Evolutionary conservation across 1,140 invertebrate genomes (phyloP).

Genomic region (Diabrotica virgifera): DNA sequence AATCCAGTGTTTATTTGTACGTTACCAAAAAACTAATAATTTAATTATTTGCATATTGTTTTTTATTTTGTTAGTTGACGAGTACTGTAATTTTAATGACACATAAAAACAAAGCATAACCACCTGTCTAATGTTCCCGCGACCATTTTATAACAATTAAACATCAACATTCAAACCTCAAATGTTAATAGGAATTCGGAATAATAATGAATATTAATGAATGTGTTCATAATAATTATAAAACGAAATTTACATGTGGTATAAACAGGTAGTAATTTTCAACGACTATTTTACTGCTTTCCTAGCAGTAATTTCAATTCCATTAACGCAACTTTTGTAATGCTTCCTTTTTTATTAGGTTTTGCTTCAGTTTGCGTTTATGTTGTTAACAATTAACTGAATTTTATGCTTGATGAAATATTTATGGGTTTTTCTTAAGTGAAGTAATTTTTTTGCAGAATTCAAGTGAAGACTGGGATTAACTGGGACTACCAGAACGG

Average conservation of each 20-base stretch:
- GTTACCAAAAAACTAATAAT: too few species aligned
- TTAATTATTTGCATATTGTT: too few species aligned
- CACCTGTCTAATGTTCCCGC: too few species aligned
- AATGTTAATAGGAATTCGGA: not conserved
- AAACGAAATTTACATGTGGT: not conserved
- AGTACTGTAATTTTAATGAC: too few species aligned
- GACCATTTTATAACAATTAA: not conserved
- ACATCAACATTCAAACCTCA: not conserved
- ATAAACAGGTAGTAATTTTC: not conserved
- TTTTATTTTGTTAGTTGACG: too few species aligned
- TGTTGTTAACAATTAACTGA: not conserved
- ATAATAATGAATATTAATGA: constrained; percentile 3
- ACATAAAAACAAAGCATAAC: too few species aligned
- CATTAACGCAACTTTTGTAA: not conserved
- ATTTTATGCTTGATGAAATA: not conserved
- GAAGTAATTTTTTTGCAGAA: too few species aligned
- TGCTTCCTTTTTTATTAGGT: not conserved
- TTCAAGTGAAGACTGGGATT: too few species aligned
- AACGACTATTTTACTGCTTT: not conserved
- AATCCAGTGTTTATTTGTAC: too few species aligned
- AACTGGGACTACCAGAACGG: too few species aligned
- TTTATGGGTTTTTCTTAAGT: not conserved
- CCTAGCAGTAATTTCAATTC: not conserved
- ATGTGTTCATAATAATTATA: not conserved
- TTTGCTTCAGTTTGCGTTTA: not conserved